Conservation (phyloP, 2,113 vertebrate species). For the Malurus melanocephalus region DNA sequence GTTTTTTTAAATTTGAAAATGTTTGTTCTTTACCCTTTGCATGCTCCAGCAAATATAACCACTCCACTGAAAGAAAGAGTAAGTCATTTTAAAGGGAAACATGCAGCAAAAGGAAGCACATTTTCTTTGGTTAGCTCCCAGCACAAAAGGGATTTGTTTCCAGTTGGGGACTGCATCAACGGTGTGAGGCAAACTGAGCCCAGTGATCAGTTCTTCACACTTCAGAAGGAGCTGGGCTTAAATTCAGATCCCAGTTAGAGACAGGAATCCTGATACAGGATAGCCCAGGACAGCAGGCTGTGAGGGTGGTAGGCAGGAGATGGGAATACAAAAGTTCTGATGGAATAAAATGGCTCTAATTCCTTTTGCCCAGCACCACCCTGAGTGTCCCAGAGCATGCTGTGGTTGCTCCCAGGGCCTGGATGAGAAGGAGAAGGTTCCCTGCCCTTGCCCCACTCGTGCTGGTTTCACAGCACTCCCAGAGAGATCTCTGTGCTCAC, state of each 20-base stretch:
- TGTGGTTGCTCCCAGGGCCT: neutral
- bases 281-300: neutral
- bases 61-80: neutral
- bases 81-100: neutral
- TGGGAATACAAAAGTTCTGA: neutral
- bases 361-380: neutral
- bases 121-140: neutral
- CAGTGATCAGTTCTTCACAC: neutral
- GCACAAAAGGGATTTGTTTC: neutral
- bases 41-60: neutral
- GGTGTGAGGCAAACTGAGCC: neutral
- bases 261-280: neutral
- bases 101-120: neutral
- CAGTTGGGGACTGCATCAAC: neutral
- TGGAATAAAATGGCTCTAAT: neutral
- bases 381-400: neutral
- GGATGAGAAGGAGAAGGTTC: neutral
- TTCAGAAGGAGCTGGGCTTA: neutral
- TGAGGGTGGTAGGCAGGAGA: neutral
- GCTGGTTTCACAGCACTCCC: neutral
- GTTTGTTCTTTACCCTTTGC: neutral
- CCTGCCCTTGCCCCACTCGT: accelerated
- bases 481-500: neutral
- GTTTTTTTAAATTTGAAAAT: neutral
- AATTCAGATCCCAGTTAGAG: neutral